Base-by-base conservation (phyloP, 1,140 invertebrate genomes). In the Pachypeltis micranthus region DNA sequence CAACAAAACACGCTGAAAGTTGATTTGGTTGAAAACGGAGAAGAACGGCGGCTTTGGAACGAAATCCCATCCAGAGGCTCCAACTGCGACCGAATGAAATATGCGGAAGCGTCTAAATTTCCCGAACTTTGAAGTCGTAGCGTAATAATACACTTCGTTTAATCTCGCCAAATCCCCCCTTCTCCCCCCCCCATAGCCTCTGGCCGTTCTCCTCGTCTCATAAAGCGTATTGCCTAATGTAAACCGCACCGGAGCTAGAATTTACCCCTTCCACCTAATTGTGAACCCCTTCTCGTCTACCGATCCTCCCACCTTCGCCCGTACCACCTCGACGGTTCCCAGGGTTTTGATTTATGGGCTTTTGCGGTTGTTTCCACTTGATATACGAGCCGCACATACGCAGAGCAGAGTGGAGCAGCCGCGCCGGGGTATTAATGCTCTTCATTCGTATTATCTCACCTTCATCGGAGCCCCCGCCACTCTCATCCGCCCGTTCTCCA, bases 401-500 rank as follows among this genome's bases (percentile, higher is more conserved):
- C n/a, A n/a, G n/a, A n/a, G n/a, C 47, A 51, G 47, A 4, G 4
- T 21, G 7, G 47, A 10, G 10, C 10, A 4, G 47, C 10, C 23
- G 47, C 47, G 12, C 12, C 23, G 47, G 47, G 12, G 47, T 51
- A 51, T 51, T 51, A 51, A 51, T 51, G 47, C 12, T 51, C 47
- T 51, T 51, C 47, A 51, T 51, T 21, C 47, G 47, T 51, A 51
- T 51, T 51, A 51, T 51, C 47, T 51, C 47, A 51, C 47, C 47
- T 51, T 51, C 47, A 39, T 39, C 34, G n/a, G 7, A 51, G 47
- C 47, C 10, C 21, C 47, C n/a, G n/a, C n/a, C n/a, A n/a, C n/a
- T n/a, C n/a, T n/a, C n/a, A n/a, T n/a, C n/a, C n/a, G n/a, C n/a
- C n/a, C n/a, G n/a, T n/a, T n/a, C n/a, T n/a, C n/a, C n/a, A n/a